phyloP scores from a whole-genome alignment of 2,888 invertebrate species.

The Drosophila parthenogenetica region DNA sequence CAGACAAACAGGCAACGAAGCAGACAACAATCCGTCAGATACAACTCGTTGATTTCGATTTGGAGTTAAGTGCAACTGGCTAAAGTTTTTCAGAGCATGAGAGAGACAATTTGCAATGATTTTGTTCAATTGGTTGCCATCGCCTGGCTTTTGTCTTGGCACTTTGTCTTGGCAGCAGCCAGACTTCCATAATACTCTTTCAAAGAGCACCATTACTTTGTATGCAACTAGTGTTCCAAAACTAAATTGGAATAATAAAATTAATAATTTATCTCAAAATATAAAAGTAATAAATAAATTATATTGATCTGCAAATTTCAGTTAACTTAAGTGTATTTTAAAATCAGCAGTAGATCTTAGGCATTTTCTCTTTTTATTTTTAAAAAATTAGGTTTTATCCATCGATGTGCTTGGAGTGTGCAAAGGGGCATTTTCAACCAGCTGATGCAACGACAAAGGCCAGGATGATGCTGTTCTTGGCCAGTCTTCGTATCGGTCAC shows the following conservation, averaged over 20 bases:
- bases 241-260: too few species aligned
- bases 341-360: not conserved
- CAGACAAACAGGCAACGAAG: slow-evolving; percentile 9
- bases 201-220: not conserved
- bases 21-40: slow-evolving; percentile 51
- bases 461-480: slow-evolving; percentile 42
- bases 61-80: slow-evolving; percentile 49
- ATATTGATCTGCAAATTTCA: not conserved
- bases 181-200: slow-evolving; percentile 22
- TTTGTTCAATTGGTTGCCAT: slow-evolving; percentile 63
- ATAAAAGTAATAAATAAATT: too few species aligned
- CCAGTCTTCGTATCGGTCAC: slow-evolving; percentile 39
- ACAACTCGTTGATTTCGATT: slow-evolving; percentile 56
- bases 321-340: not conserved
- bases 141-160: slow-evolving; percentile 38
- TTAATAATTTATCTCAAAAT: too few species aligned
- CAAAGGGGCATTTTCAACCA: slow-evolving; percentile 38
- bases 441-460: slow-evolving; percentile 55
- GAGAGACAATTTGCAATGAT: slow-evolving; percentile 71
- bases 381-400: slow-evolving; percentile 72
- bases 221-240: too few species aligned
- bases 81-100: slow-evolving; percentile 38
- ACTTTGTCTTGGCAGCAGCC: slow-evolving; percentile 31
- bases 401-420: slow-evolving; percentile 24
- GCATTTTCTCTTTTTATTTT: slow-evolving; percentile 55